These are phyloP conservation scores for Agrotis segetum DNA, from an alignment of 2,888 invertebrate species.

Conservation along the genomic window DNA sequence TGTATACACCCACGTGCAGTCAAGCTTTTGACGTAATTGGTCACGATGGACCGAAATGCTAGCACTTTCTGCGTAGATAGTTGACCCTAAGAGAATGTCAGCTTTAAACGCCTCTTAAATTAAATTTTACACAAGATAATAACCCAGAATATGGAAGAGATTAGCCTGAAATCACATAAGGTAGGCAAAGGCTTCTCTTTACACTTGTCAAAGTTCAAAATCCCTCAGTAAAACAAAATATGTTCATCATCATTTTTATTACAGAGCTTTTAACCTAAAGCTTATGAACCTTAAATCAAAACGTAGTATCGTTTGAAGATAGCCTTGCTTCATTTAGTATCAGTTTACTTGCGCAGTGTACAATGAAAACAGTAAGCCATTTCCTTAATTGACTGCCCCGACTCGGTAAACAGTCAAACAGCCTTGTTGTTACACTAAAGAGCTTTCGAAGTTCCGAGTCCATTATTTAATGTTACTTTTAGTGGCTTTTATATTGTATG, in stretches of 20 bases:
- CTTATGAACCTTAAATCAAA: not conserved
- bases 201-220: not conserved
- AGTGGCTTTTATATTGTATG: not conserved
- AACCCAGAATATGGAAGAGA: not conserved
- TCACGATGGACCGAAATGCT: not conserved
- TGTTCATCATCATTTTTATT: not conserved
- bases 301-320: constrained; percentile 20
- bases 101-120: not conserved
- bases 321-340: constrained; percentile 34
- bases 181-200: not conserved
- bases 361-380: constrained; percentile 43
- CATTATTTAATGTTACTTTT: constrained; percentile 18
- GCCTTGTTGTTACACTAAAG: constrained; percentile 31
- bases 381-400: constrained; percentile 50
- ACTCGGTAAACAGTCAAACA: constrained; percentile 43
- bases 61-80: not conserved
- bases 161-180: not conserved
- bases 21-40: constrained; percentile 12
- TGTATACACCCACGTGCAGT: constrained; percentile 10
- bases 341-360: constrained; percentile 21
- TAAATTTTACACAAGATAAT: not conserved
- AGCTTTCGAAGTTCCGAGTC: constrained; percentile 20
- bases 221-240: not conserved
- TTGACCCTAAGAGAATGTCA: not conserved
- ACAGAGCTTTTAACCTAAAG: not conserved